These are phyloP conservation scores for Drosophila demipolita DNA, from an alignment of 2,888 invertebrate species.

Conservation along the genomic window DNA sequence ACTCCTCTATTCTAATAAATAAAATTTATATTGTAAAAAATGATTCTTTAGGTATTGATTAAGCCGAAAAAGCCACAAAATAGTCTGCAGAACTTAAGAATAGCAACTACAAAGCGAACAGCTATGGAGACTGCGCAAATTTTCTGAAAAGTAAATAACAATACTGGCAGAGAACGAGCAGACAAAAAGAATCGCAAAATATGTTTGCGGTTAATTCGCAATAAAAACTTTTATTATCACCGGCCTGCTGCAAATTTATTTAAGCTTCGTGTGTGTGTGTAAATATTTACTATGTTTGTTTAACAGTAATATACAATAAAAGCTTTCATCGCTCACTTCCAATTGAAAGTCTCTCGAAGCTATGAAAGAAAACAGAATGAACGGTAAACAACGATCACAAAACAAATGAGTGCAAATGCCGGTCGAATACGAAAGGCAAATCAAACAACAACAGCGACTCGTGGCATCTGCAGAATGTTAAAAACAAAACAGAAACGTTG, in stretches of 20 bases:
- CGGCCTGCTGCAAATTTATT: background rate
- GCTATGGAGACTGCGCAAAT: background rate
- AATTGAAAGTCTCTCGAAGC: background rate
- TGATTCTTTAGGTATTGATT: no score
- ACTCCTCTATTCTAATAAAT: background rate
- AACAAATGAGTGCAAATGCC: background rate
- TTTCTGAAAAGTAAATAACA: background rate
- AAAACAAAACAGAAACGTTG: slow-evolving; percentile 38
- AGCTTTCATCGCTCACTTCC: background rate
- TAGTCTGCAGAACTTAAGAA: background rate
- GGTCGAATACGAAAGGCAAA: background rate
- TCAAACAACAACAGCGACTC: slow-evolving; percentile 6
- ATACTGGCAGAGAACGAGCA: slow-evolving; percentile 1
- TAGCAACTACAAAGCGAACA: background rate
- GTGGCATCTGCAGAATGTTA: slow-evolving; percentile 4
- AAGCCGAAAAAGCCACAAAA: background rate
- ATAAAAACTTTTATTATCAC: background rate
- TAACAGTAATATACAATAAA: background rate
- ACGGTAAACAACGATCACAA: background rate
- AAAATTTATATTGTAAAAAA: no score
- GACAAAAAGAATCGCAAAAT: background rate
- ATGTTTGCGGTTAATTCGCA: background rate
- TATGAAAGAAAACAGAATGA: background rate
- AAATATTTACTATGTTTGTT: background rate
- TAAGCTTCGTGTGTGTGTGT: background rate